phyloP scores from a whole-genome alignment of 1,140 invertebrate genomes.

The Proales similis region DNA sequence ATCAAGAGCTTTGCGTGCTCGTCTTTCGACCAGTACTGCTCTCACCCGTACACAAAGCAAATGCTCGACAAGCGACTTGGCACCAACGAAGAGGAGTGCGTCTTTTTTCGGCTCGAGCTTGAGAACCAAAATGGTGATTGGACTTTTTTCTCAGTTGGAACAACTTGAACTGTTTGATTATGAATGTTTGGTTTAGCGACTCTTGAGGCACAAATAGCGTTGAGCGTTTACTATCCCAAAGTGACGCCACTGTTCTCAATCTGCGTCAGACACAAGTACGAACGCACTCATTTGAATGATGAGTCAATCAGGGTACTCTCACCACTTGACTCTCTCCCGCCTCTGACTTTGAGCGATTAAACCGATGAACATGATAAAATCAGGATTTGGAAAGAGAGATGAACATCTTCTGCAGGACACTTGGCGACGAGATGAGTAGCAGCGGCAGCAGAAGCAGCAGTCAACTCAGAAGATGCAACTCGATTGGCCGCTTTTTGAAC shows the following conservation, averaged over 20 bases:
- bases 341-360: not conserved
- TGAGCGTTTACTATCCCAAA: constrained; percentile 73
- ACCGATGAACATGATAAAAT: constrained; percentile 2
- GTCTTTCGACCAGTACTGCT: too few relatives aligned
- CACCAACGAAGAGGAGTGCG: too few relatives aligned
- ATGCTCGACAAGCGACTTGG: too few relatives aligned
- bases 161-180: too few relatives aligned
- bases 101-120: too few relatives aligned
- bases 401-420: constrained; percentile 27
- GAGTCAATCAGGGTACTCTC: constrained; percentile 62
- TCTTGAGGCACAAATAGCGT: constrained; percentile 65
- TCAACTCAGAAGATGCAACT: constrained; percentile 64
- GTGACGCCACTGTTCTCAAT: constrained; percentile 68
- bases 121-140: too few relatives aligned
- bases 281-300: constrained; percentile 60
- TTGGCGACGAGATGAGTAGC: constrained; percentile 11
- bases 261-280: constrained; percentile 60
- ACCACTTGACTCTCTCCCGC: constrained; percentile 26
- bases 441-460: constrained; percentile 61
- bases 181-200: too few relatives aligned
- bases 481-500: constrained; percentile 48
- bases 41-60: too few relatives aligned
- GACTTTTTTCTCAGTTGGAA: too few relatives aligned
- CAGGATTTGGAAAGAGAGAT: constrained; percentile 30
- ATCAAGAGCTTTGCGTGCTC: too few relatives aligned